Evolutionary conservation across 2,888 invertebrate species (phyloP).

Genomic region (Synanthedon vespiformis): DNA sequence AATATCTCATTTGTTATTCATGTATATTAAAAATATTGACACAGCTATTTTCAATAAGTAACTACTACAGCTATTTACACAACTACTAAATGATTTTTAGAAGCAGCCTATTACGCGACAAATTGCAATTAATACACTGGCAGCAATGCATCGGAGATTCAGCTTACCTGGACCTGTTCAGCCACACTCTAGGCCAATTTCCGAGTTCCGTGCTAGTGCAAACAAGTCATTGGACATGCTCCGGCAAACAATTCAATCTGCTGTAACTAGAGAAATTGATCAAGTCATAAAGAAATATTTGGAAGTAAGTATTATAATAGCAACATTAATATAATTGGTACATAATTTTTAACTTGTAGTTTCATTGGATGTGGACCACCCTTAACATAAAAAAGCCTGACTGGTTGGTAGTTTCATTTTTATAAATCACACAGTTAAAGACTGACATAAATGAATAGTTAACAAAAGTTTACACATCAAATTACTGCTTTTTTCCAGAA

Average conservation of each 20-base stretch:
- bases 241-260: slow-evolving; percentile 80
- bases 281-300: slow-evolving; percentile 82
- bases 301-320: slow-evolving; percentile 61
- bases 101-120: slow-evolving; percentile 69
- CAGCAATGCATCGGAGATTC: slow-evolving; percentile 70
- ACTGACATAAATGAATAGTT: no score
- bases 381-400: no score
- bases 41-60: no score
- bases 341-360: no score
- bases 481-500: slow-evolving; percentile 64
- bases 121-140: slow-evolving; percentile 78
- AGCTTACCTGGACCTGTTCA: slow-evolving; percentile 69
- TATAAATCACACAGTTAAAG: no score
- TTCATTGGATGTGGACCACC: no score
- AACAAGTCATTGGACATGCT: slow-evolving; percentile 81
- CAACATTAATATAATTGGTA: no score
- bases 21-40: not conserved
- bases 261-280: slow-evolving; percentile 83
- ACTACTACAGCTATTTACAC: no score
- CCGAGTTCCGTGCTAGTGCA: slow-evolving; percentile 72
- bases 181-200: slow-evolving; percentile 61
- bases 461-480: slow-evolving; percentile 1
- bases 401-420: no score
- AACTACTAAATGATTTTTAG: slow-evolving; percentile 25
- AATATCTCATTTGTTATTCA: not conserved